A percentile compares a stretch with the other conserved stretches of the same genome.
phyloP scores from a whole-genome alignment of 2,113 vertebrate genomes.

The Oenanthe melanoleuca region DNA sequence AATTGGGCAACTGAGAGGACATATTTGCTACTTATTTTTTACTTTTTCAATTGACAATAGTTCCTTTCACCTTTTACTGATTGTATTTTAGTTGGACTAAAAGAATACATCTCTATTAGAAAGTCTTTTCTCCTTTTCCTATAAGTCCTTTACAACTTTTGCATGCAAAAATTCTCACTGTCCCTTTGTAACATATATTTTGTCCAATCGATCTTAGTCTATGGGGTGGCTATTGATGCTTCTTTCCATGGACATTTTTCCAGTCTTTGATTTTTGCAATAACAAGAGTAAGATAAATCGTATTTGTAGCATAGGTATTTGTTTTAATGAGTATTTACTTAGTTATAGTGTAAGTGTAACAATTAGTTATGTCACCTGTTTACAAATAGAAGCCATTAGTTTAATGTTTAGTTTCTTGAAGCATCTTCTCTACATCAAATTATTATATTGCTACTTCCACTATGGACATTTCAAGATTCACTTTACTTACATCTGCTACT shows the following conservation, averaged over 20 bases:
- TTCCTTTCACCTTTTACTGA: conserved; percentile 58
- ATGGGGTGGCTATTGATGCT: neutral
- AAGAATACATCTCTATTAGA: neutral
- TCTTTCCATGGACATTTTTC: conserved; percentile 2
- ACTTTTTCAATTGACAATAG: conserved; percentile 41
- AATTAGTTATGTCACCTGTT: conserved; percentile 54
- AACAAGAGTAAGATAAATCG: conserved; percentile 36
- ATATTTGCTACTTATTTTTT: conserved; percentile 56
- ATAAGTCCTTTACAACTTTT: neutral
- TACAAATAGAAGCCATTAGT: conserved; percentile 63
- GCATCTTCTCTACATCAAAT: conserved; percentile 36
- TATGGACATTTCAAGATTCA: conserved; percentile 5
- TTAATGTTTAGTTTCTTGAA: conserved; percentile 44
- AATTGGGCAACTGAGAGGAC: conserved; percentile 32
- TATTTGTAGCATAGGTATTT: conserved; percentile 39
- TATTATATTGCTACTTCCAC: conserved; percentile 22
- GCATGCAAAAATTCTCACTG: conserved; percentile 3
- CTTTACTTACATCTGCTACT: neutral
- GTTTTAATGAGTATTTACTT: conserved; percentile 60
- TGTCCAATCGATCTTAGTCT: neutral
- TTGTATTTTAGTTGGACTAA: neutral
- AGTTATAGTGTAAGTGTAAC: conserved; percentile 11
- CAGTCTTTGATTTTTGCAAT: neutral
- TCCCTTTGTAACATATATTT: neutral
- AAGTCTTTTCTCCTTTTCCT: neutral